A percentile compares a stretch with the other conserved stretches of the same genome.
Evolutionary conservation across 2,888 invertebrate species (phyloP).

Genomic region (Luperina nickerlii): DNA sequence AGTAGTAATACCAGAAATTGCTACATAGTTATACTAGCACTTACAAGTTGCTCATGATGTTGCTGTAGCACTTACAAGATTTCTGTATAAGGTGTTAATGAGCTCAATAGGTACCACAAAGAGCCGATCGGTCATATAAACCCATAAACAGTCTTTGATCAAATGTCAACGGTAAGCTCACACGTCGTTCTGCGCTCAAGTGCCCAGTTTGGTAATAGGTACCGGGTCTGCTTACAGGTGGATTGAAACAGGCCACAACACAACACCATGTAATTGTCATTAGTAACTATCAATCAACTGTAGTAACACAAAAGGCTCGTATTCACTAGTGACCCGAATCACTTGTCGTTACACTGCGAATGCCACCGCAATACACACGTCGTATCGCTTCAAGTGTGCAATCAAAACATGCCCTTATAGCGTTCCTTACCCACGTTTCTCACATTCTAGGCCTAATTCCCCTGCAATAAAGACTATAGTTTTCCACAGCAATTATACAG

Average conservation of each 20-base stretch:
- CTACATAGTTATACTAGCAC: not conserved
- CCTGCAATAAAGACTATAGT: constrained; percentile 39
- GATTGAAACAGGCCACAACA: not conserved
- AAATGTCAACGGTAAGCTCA: not conserved
- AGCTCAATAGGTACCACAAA: not conserved
- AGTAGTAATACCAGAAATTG: not conserved
- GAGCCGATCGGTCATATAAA: not conserved
- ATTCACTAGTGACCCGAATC: constrained; percentile 59
- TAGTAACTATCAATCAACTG: constrained; percentile 51
- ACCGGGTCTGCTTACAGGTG: constrained; percentile 9
- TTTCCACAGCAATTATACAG: constrained; percentile 55
- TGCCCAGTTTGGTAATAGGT: constrained; percentile 7
- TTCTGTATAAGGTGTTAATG: not conserved
- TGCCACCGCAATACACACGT: constrained; percentile 39
- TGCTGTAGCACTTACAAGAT: not conserved
- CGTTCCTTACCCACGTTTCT: constrained; percentile 20
- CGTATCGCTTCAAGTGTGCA: constrained; percentile 22
- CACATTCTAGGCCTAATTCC: constrained; percentile 55
- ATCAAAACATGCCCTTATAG: constrained; percentile 54
- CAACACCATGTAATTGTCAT: constrained; percentile 39
- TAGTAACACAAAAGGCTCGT: constrained; percentile 10
- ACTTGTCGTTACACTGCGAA: constrained; percentile 42
- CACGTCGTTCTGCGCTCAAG: not conserved
- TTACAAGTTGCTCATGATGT: not conserved
- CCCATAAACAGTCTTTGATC: not conserved